These are phyloP conservation scores for Thera britannica DNA, from an alignment of 2,888 invertebrate species.

Conservation along the genomic window DNA sequence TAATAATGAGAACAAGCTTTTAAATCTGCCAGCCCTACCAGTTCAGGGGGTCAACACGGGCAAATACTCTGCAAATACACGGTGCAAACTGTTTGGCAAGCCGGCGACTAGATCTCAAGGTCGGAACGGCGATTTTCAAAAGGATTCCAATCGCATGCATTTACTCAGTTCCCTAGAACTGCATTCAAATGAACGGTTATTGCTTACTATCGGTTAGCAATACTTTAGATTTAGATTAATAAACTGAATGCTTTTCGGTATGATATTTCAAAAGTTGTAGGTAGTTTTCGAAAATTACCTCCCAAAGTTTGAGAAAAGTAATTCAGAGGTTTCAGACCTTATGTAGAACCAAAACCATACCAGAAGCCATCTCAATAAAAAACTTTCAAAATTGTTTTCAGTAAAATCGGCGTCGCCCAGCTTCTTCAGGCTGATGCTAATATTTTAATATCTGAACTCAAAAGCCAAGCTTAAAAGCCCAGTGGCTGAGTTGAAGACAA, in stretches of 20 bases:
- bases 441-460: background rate
- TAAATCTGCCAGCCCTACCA: slow-evolving; percentile 39
- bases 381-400: no score
- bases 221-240: background rate
- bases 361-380: no score
- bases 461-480: background rate
- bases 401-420: background rate
- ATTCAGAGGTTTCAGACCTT: no score
- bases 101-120: slow-evolving; percentile 49
- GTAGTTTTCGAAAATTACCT: no score
- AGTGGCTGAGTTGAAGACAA: background rate
- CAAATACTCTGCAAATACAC: slow-evolving; percentile 58
- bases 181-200: slow-evolving; percentile 17
- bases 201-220: background rate
- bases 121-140: slow-evolving; percentile 48
- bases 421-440: background rate
- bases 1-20: no score
- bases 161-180: slow-evolving; percentile 38
- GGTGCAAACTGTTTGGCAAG: slow-evolving; percentile 59
- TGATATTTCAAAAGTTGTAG: no score
- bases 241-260: background rate
- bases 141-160: slow-evolving; percentile 42
- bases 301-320: no score
- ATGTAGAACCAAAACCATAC: background rate
- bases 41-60: slow-evolving; percentile 43